Evolutionary conservation across 2,113 vertebrate species (phyloP), one percentile per base, ranked within the genome.

Genomic region (Ophthalmolycus amberensis): DNA sequence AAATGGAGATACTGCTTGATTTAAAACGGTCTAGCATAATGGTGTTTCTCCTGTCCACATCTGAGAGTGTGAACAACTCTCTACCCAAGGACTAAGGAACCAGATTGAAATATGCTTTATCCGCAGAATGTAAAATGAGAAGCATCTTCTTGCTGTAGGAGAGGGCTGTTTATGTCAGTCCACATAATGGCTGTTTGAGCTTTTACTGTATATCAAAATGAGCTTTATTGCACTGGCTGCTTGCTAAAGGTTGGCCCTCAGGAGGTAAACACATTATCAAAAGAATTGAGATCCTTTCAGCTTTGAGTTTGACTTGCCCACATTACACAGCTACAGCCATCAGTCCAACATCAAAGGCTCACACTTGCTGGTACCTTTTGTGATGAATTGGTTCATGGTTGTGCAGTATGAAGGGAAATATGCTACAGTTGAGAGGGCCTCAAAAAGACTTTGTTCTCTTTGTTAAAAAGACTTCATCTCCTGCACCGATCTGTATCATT

Each of bases 1-100:
- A 54, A 77, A 75, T 18, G 34, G 50, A 63, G 44, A 52, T 27
- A 70, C 18, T 50, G 63, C 71, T 38, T 78, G 74, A 84, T 78
- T 76, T 83, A 71, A 74, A 75, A 79, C 20, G 25, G 29, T 34
- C 10, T 14, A 18, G n/a, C 29, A 65, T 34, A 54, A 77, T 77
- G 10, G 50, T 9, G 29, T 62, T 75, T 12, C 29, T 40, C 18
- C 64, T 40, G 65, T 77, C 29, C 63, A 69, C 77, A 72, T 66
- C 9, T 64, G 4, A 42, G 29, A 48, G 54, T 29, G 44, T 68
- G 32, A 79, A 58, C 14, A 34, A 25, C 40, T 42, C 37, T 67
- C 15, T 79, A 34, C 40, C n/a, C 11, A 52, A 71, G 29, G 18
- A 56, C 25, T 4, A 11, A 66, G 42, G 62, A 32, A 44, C 22